Conservation (phyloP, 1,140 invertebrate genomes). For the Melipona quadrifasciata region DNA sequence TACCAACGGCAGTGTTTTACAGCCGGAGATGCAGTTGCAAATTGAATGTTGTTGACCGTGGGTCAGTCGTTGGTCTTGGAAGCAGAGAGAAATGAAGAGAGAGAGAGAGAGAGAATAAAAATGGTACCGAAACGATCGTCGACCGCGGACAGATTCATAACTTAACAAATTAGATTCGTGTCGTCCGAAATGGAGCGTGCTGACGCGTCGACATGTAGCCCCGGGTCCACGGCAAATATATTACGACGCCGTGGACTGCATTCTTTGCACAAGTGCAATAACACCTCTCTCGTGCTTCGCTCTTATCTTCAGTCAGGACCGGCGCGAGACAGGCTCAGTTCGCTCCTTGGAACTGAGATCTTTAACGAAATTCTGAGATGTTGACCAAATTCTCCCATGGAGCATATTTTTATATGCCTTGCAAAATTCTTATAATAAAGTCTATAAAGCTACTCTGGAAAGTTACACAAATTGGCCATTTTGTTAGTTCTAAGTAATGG, state of each 20-base stretch:
- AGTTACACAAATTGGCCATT: too few species aligned
- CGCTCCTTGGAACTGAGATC: too few species aligned
- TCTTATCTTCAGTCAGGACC: background rate
- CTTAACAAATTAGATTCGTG: constrained; percentile 68
- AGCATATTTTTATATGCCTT: too few species aligned
- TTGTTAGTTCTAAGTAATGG: too few species aligned
- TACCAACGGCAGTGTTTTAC: constrained; percentile 51
- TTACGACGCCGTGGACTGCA: constrained; percentile 59
- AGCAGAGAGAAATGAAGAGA: background rate
- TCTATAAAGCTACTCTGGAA: too few species aligned
- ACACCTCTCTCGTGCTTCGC: constrained; percentile 41
- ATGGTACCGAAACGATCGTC: constrained; percentile 48
- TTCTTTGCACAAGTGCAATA: constrained; percentile 67
- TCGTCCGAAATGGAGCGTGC: constrained; percentile 45
- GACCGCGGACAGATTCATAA: constrained; percentile 60
- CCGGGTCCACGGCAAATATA: background rate
- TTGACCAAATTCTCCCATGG: too few species aligned
- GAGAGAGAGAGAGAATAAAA: background rate
- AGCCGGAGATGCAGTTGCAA: constrained; percentile 56
- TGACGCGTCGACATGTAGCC: constrained; percentile 58
- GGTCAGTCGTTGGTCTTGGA: background rate
- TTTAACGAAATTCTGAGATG: too few species aligned
- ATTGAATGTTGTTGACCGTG: constrained; percentile 60
- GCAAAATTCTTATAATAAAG: too few species aligned
- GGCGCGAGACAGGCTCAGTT: background rate